phyloP scores from a whole-genome alignment of 2,113 vertebrate species.

The Callionymus lyra region DNA sequence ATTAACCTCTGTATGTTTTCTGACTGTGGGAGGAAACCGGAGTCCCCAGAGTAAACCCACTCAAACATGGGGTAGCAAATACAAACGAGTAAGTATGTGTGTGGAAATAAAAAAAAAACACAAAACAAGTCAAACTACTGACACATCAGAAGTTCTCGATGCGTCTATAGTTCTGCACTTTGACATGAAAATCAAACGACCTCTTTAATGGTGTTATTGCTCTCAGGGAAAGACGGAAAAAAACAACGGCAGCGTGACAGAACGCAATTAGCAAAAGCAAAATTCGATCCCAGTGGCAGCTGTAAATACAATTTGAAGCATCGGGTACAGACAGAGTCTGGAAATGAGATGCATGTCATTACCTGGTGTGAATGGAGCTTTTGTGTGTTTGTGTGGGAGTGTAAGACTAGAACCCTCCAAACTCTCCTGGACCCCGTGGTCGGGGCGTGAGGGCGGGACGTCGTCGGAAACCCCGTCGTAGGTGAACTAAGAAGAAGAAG shows the following conservation, averaged over 20 bases:
- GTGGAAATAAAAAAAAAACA: too few relatives aligned
- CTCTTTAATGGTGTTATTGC: constrained; percentile 19
- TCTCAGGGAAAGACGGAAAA: constrained; percentile 7
- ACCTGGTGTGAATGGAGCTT: constrained; percentile 10
- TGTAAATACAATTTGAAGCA: constrained; percentile 23
- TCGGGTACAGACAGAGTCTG: constrained; percentile 11
- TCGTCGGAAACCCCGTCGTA: constrained; percentile 11
- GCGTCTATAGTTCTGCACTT: too few relatives aligned
- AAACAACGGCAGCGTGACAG: constrained; percentile 12
- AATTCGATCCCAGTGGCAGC: constrained; percentile 3
- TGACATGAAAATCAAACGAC: constrained; percentile 25
- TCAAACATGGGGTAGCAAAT: too few relatives aligned
- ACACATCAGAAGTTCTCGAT: constrained; percentile 8
- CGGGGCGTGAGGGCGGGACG: constrained; percentile 9
- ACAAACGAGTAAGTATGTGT: too few relatives aligned
- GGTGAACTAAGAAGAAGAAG: constrained; percentile 18
- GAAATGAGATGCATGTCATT: constrained; percentile 6
- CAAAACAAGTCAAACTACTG: too few relatives aligned
- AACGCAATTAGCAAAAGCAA: constrained; percentile 6
- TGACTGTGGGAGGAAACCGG: too few relatives aligned
- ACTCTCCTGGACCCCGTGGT: constrained; percentile 6
- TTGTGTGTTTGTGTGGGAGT: constrained; percentile 19
- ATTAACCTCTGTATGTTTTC: too few relatives aligned
- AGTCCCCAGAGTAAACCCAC: too few relatives aligned
- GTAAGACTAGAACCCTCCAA: constrained; percentile 4